phyloP scores from a whole-genome alignment of 2,113 vertebrate genomes.

The Litocranius walleri region DNA sequence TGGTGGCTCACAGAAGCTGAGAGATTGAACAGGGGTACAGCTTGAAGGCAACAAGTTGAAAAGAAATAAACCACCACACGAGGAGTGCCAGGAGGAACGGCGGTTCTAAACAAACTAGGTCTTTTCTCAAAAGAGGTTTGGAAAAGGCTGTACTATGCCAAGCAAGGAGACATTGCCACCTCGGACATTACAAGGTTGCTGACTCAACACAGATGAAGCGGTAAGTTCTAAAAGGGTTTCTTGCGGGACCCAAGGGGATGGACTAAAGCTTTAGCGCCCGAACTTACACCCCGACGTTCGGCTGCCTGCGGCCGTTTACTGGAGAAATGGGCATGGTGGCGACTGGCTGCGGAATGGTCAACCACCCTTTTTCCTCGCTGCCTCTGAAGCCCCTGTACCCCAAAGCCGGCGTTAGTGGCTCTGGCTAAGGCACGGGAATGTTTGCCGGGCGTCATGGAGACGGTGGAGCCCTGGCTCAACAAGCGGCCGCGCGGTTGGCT shows the following conservation, averaged over 20 bases:
- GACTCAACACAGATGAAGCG: neutral
- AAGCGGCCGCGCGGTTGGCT: constrained; percentile 74
- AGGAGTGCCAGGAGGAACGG: neutral
- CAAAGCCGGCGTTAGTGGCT: neutral
- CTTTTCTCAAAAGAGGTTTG: neutral
- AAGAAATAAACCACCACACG: neutral
- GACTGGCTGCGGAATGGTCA: neutral
- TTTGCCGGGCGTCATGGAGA: constrained; percentile 68
- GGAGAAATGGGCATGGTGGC: constrained; percentile 17
- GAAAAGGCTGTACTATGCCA: no score
- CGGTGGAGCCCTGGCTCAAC: constrained; percentile 37
- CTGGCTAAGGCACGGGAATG: neutral
- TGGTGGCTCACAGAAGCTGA: neutral
- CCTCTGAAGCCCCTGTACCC: neutral
- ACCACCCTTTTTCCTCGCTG: neutral
- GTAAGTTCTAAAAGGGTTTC: neutral
- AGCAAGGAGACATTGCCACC: neutral
- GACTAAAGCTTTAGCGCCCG: neutral
- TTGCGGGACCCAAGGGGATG: neutral
- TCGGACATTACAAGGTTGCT: neutral
- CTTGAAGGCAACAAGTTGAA: neutral
- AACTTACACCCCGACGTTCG: constrained; percentile 55
- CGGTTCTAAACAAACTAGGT: neutral
- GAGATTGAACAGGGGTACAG: neutral
- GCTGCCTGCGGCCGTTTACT: neutral